Evolutionary conservation across 2,888 invertebrate species (phyloP).

Genomic region (Eurytoma adleriae): DNA sequence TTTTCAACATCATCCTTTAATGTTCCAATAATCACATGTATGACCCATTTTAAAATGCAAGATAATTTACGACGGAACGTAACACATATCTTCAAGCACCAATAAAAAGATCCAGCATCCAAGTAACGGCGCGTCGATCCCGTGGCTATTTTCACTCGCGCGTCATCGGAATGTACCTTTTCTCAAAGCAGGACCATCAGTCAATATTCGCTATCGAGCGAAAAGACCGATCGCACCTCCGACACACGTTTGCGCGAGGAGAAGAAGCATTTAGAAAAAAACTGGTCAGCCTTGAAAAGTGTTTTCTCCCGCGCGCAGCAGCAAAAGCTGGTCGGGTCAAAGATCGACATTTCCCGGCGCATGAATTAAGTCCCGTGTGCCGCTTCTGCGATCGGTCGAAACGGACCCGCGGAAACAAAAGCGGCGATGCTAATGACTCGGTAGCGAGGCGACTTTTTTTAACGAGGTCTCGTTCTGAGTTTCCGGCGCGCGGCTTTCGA

Average conservation of each 20-base stretch:
- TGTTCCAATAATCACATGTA: no score
- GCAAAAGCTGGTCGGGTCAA: constrained; percentile 55
- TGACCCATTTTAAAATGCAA: no score
- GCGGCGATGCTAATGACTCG: not conserved
- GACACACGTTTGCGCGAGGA: not conserved
- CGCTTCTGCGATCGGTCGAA: not conserved
- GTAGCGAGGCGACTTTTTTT: not conserved
- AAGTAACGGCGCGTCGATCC: no score
- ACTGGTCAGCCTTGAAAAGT: constrained; percentile 36
- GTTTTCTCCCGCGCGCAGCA: not conserved
- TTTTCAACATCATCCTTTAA: no score
- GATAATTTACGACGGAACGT: no score
- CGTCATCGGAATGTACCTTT: no score
- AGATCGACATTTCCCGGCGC: constrained; percentile 59
- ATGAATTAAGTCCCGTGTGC: constrained; percentile 58
- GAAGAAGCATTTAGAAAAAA: constrained; percentile 11
- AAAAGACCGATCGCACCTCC: not conserved
- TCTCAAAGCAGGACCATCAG: no score
- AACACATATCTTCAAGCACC: no score
- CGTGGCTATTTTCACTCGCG: no score
- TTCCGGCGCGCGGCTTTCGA: not conserved
- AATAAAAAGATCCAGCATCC: no score
- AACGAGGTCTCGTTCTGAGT: not conserved
- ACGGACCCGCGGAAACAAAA: constrained; percentile 1
- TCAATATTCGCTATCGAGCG: not conserved